These are phyloP conservation scores for Phainopepla nitens DNA, from an alignment of 2,113 vertebrate genomes.

Conservation along the genomic window DNA sequence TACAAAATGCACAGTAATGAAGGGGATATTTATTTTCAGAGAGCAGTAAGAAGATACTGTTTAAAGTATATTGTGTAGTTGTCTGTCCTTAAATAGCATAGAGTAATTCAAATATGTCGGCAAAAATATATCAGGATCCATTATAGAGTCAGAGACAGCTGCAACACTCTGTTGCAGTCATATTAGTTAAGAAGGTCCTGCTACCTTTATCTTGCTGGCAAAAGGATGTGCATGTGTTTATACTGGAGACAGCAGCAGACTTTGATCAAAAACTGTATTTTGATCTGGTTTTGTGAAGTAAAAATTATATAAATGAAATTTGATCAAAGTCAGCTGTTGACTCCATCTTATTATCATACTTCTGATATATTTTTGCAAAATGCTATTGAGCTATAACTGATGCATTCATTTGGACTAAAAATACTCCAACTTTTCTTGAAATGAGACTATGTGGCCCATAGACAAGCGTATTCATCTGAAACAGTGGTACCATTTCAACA, in stretches of 20 bases:
- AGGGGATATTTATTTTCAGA: not conserved
- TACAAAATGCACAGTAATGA: not conserved
- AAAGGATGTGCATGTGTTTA: not conserved
- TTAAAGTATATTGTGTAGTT: not conserved
- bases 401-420: not conserved
- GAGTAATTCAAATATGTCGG: not conserved
- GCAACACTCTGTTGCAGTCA: not conserved
- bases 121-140: not conserved
- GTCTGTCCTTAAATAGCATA: not conserved
- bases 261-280: not conserved
- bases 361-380: not conserved
- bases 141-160: not conserved
- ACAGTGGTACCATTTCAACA: not conserved
- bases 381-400: not conserved
- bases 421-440: not conserved
- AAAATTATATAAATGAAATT: not conserved
- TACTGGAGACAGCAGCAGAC: not conserved
- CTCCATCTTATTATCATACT: not conserved
- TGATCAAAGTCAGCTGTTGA: not conserved
- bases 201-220: not conserved
- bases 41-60: not conserved
- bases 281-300: not conserved
- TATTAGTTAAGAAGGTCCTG: not conserved
- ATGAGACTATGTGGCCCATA: rapidly evolving
- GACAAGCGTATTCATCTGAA: not conserved